A percentile compares a stretch with the other conserved stretches of the same genome.
These are phyloP conservation scores for Ectropis grisescens DNA, from an alignment of 1,140 invertebrate genomes.

Conservation along the genomic window DNA sequence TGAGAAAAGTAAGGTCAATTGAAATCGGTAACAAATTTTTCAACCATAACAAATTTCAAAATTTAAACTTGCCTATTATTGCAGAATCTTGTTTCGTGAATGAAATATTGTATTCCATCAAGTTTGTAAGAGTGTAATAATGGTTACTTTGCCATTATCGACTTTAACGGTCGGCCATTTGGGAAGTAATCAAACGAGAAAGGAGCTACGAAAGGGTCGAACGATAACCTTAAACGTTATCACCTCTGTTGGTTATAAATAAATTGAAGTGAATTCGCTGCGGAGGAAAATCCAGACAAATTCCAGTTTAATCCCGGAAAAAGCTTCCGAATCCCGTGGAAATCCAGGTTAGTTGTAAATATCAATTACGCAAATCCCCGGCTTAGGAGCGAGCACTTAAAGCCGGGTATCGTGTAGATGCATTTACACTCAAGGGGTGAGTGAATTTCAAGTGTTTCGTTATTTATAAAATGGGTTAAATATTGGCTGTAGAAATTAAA, in stretches of 20 bases:
- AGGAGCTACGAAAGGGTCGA: conserved; percentile 7
- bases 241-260: conserved; percentile 34
- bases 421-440: conserved; percentile 32
- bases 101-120: too few relatives aligned
- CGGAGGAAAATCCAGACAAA: conserved; percentile 49
- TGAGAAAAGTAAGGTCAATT: too few relatives aligned
- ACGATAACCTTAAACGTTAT: conserved; percentile 25
- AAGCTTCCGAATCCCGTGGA: conserved; percentile 43
- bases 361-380: conserved; percentile 63
- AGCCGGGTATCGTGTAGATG: conserved; percentile 22
- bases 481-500: too few relatives aligned
- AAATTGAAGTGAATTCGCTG: conserved; percentile 49
- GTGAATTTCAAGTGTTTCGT: conserved; percentile 13
- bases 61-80: background rate
- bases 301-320: conserved; percentile 47
- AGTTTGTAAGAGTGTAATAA: too few relatives aligned
- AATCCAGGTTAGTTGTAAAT: conserved; percentile 67
- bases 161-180: too few relatives aligned
- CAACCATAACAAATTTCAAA: too few relatives aligned
- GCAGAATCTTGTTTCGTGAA: too few relatives aligned
- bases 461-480: too few relatives aligned
- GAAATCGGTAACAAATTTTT: too few relatives aligned
- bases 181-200: too few relatives aligned
- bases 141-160: too few relatives aligned
- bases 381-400: conserved; percentile 40